Base-by-base conservation (phyloP, 2,113 vertebrate genomes). In the Osmerus mordax region DNA sequence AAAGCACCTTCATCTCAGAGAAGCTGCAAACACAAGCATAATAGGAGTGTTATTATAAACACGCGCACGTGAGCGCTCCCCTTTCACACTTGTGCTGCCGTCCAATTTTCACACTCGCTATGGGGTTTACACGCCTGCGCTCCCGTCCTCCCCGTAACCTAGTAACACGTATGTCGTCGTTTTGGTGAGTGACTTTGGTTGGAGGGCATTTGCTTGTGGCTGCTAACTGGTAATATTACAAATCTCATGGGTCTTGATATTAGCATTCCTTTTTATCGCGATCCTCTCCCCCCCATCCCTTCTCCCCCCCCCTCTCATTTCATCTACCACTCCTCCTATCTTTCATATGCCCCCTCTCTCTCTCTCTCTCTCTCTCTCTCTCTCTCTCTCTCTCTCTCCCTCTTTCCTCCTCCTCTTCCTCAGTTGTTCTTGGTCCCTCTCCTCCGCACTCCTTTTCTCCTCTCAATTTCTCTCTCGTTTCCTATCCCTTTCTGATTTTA, bases 111-210 rank as follows among this genome's bases (percentile, higher is more conserved):
- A 47, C 67, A 36, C 55, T 2, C 32, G 7, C 51, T 18, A 21
- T 23, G 12, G 23, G 25, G 6, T 12, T 21, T 2, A 4, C 2
- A 6, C 11, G 4, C 60, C 60, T 29, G 14, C 12, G 25, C 60
- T 14, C 23, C 14, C 60, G 1, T 28, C 23, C 41, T 56, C 19
- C 1, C 12, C 47, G 32, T 65, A 65, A 36, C 63, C 63, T 65
- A 65, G 51, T 67, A 65, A 65, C 62, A 36, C 32, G 28, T n/a
- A 18, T 36, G 14, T 5, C 28, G 16, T 18, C 0, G 58, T 25
- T 4, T 41, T 7, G 15, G 29, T 65, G 63, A 18, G 19, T 70
- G 58, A 70, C 69, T 62, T 70, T 70, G 69, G 58, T 70, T 70
- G 54, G 69, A 62, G 36, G 58, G 53, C 41, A 62, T 3, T 25